These are phyloP conservation scores for Papilio elwesi DNA, from an alignment of 2,888 invertebrate genomes.

Conservation along the genomic window DNA sequence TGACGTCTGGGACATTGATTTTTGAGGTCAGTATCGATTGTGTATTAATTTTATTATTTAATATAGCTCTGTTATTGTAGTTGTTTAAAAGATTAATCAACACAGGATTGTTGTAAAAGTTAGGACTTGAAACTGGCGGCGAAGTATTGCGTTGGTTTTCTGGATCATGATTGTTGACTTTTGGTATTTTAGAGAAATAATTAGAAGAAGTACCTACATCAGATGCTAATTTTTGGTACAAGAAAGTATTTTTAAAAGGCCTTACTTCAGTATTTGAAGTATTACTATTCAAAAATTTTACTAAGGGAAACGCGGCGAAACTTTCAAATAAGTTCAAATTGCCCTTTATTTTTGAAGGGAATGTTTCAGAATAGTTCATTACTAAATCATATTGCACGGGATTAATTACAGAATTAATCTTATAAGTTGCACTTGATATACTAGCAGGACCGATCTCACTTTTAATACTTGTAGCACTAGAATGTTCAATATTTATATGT, in stretches of 20 bases:
- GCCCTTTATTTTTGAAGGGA: background rate
- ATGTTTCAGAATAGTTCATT: constrained; percentile 15
- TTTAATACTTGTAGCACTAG: background rate
- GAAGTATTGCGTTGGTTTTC: background rate
- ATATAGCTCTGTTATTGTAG: constrained; percentile 1
- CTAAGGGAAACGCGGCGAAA: background rate
- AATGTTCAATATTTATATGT: background rate
- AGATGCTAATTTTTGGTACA: background rate
- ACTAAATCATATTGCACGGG: background rate
- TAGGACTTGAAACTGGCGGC: background rate
- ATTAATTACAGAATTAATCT: background rate
- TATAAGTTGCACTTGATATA: background rate
- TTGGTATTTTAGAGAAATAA: background rate
- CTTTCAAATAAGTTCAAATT: background rate
- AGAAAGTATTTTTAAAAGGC: background rate
- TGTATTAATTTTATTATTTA: constrained; percentile 7
- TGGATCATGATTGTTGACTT: background rate
- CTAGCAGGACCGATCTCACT: background rate
- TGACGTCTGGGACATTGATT: background rate
- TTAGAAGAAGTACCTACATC: background rate
- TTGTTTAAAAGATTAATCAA: constrained; percentile 7
- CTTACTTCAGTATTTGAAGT: background rate
- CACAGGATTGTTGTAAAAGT: background rate
- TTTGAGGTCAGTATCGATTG: background rate
- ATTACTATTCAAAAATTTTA: background rate